Evolutionary conservation across 2,797 vertebrate species (phyloP).

Genomic region (Sebastolobus altivelis): DNA sequence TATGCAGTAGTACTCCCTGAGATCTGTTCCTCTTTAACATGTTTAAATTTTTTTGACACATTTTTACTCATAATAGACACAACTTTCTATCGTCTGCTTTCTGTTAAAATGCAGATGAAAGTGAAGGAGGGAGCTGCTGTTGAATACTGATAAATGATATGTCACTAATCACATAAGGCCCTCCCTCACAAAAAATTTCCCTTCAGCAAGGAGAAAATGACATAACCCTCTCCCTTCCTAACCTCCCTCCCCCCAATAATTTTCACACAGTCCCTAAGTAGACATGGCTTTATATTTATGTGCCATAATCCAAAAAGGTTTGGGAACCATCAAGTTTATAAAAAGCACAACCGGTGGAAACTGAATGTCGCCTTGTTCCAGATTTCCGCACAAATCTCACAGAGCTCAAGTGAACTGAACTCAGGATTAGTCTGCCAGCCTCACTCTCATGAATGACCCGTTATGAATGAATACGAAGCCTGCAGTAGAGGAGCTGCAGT

Average conservation of each 20-base stretch:
- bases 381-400: conserved; percentile 25
- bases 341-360: background rate
- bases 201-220: background rate
- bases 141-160: background rate
- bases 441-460: background rate
- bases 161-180: background rate
- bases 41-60: background rate
- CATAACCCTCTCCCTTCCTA: background rate
- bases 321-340: background rate
- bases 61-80: background rate
- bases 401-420: background rate
- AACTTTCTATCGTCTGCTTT: background rate
- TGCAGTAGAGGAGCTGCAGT: background rate
- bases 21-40: background rate
- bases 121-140: background rate
- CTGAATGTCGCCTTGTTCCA: conserved; percentile 13
- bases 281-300: background rate
- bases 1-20: background rate
- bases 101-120: background rate
- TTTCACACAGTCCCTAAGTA: background rate
- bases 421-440: background rate
- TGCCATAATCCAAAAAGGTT: background rate
- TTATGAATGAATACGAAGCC: conserved; percentile 12
- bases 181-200: conserved; percentile 10
- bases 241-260: background rate